A percentile compares a stretch with the other conserved stretches of the same genome.
Evolutionary conservation across 2,797 vertebrate species (phyloP).

Genomic region (Notoglanidium macrostoma): DNA sequence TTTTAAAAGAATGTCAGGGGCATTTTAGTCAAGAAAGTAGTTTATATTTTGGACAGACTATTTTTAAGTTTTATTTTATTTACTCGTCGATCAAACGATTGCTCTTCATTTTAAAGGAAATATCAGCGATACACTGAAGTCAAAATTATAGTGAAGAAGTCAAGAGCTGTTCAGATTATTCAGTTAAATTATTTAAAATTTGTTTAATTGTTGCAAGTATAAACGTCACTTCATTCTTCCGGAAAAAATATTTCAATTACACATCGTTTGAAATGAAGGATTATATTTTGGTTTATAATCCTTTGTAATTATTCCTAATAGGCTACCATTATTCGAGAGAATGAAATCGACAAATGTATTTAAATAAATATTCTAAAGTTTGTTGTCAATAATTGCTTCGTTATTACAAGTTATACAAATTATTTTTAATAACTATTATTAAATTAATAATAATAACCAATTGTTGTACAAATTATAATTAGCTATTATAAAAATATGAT

Average conservation of each 20-base stretch:
- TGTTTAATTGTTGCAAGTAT: not conserved
- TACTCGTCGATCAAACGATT: not conserved
- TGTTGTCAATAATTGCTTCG: not conserved
- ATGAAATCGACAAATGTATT: not conserved
- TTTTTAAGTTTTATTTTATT: not conserved
- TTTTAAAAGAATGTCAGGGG: not conserved
- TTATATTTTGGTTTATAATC: not conserved
- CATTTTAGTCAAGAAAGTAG: not conserved
- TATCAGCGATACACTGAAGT: not conserved
- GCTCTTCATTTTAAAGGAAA: not conserved
- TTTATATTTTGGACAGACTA: not conserved
- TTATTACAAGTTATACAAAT: too few relatives aligned
- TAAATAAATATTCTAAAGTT: not conserved
- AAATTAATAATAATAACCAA: too few relatives aligned
- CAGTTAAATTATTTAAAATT: not conserved
- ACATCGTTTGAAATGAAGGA: too few relatives aligned
- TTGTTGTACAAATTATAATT: not conserved
- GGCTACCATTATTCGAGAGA: not conserved
- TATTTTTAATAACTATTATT: too few relatives aligned
- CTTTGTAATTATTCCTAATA: not conserved
- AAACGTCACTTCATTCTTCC: not conserved
- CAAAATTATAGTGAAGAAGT: not conserved
- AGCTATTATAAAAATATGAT: not conserved
- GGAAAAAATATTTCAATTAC: not conserved
- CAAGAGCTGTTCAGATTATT: not conserved